phyloP scores from a whole-genome alignment of 2,888 invertebrate species.

The Tortrix viridana region DNA sequence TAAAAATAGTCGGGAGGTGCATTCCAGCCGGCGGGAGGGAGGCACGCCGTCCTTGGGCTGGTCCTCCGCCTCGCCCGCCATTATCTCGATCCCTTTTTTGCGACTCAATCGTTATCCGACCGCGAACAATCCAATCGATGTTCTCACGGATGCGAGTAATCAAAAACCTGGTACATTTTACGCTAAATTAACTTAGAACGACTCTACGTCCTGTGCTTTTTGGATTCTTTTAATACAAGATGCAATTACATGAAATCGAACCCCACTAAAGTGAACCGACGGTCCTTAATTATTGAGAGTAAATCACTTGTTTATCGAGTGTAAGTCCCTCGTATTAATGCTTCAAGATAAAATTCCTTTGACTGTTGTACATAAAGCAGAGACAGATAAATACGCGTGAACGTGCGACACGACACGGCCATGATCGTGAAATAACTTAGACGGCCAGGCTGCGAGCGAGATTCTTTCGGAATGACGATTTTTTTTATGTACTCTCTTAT shows the following conservation, averaged over 20 bases:
- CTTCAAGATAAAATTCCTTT: slow-evolving; percentile 27
- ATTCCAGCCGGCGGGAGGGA: slow-evolving; percentile 58
- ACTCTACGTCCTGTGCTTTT: slow-evolving; percentile 55
- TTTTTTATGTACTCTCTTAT: too few species aligned
- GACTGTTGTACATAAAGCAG: slow-evolving; percentile 11
- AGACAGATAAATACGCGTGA: slow-evolving; percentile 46
- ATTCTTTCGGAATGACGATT: too few species aligned
- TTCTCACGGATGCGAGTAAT: slow-evolving; percentile 75
- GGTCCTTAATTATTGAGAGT: slow-evolving; percentile 6
- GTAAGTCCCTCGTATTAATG: slow-evolving; percentile 22
- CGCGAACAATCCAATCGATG: slow-evolving; percentile 73
- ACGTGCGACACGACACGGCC: slow-evolving; percentile 49
- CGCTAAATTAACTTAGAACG: slow-evolving; percentile 60
- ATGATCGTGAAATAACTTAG: slow-evolving; percentile 50
- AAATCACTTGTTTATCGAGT: slow-evolving; percentile 15
- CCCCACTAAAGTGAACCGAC: slow-evolving; percentile 9
- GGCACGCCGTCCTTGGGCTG: slow-evolving; percentile 67
- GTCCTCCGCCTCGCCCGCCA: slow-evolving; percentile 64
- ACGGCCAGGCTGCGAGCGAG: too few species aligned
- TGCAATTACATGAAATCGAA: slow-evolving; percentile 42
- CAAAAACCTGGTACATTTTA: slow-evolving; percentile 54
- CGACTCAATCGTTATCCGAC: slow-evolving; percentile 78
- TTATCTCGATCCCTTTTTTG: slow-evolving; percentile 81
- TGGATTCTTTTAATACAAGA: slow-evolving; percentile 51
- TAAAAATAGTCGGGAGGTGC: slow-evolving; percentile 78